Percentiles rank a stretch among this genome's conserved stretches.
Conservation (phyloP, 1,140 invertebrate species). For the Temnothorax curvispinosus region DNA sequence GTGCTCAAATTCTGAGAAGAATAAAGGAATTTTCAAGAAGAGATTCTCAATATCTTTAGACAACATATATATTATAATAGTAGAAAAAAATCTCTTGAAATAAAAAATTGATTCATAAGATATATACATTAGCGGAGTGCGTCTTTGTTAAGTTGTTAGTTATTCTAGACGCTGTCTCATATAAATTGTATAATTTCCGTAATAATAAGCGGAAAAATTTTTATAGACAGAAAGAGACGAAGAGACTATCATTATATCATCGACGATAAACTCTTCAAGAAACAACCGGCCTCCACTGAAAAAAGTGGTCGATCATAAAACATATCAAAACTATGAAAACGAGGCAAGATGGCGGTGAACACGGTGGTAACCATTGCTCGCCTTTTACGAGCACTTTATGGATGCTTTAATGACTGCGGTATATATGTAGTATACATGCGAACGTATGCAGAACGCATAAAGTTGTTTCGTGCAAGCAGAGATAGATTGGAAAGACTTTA, state of each 20-base stretch:
- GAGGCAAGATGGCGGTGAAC: constrained; percentile 51
- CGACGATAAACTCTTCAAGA: background rate
- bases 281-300: background rate
- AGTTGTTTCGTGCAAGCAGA: constrained; percentile 15
- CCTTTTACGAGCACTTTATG: constrained; percentile 59
- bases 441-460: constrained; percentile 29
- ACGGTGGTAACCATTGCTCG: constrained; percentile 35
- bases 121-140: background rate
- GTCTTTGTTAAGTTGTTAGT: constrained; percentile 5
- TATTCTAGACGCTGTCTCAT: background rate
- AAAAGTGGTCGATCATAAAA: constrained; percentile 34
- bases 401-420: constrained; percentile 47
- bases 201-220: background rate
- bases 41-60: background rate
- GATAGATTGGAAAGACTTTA: constrained; percentile 5
- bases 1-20: background rate
- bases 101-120: background rate
- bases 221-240: background rate
- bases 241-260: background rate
- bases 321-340: constrained; percentile 50
- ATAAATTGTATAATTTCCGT: background rate
- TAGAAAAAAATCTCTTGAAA: background rate
- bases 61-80: background rate
- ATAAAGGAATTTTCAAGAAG: constrained; percentile 5
- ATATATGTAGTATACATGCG: background rate